phyloP scores from a whole-genome alignment of 2,113 vertebrate species.

The Phodopus roborovskii region DNA sequence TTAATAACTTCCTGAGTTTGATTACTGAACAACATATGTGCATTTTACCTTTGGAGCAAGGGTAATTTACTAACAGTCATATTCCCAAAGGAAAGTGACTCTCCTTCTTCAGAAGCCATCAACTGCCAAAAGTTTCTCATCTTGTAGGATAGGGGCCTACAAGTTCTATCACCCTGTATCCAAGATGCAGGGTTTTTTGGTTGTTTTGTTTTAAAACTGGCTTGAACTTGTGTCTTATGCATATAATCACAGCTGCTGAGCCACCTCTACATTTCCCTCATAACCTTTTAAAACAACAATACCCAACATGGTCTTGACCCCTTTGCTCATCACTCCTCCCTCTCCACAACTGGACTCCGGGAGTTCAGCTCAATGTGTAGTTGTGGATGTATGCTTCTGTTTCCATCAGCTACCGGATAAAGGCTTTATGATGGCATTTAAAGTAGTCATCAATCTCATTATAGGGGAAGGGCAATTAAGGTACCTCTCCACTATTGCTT shows the following conservation, averaged over 20 bases:
- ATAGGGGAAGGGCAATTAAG: too few relatives aligned
- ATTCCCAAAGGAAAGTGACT: not conserved
- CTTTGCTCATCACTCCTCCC: too few relatives aligned
- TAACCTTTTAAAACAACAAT: not conserved
- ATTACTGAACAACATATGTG: not conserved
- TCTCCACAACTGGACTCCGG: too few relatives aligned
- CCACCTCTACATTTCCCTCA: not conserved
- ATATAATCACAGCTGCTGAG: not conserved
- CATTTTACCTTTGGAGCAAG: not conserved
- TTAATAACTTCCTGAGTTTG: not conserved
- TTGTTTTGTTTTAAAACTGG: not conserved
- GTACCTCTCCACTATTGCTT: too few relatives aligned
- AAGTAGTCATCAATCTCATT: too few relatives aligned
- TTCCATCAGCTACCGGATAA: too few relatives aligned
- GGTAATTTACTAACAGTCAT: not conserved
- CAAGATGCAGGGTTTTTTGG: not conserved
- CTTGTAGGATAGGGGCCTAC: not conserved
- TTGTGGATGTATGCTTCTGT: too few relatives aligned
- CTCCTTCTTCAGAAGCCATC: not conserved
- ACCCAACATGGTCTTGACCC: too few relatives aligned
- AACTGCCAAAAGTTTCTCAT: not conserved
- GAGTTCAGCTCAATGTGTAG: too few relatives aligned
- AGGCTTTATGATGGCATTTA: too few relatives aligned
- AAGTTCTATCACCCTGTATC: too few relatives aligned
- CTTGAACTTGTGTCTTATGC: not conserved